Evolutionary conservation across 2,888 invertebrate genomes (phyloP).

Genomic region (Ophion ventricosus): DNA sequence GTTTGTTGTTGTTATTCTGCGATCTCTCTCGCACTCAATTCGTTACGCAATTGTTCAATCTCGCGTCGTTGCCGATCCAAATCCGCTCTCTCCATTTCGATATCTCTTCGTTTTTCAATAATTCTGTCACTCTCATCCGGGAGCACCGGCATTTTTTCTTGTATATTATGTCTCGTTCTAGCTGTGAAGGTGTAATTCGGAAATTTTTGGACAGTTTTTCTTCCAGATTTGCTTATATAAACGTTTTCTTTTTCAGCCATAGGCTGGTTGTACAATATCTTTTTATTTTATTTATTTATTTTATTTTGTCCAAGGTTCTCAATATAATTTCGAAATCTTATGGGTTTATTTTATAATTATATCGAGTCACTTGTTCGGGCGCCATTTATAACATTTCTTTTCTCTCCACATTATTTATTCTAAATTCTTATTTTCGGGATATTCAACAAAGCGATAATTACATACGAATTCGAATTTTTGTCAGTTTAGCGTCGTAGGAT

Average conservation of each 20-base stretch:
- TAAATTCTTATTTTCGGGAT: too few species aligned
- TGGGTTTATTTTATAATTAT: too few species aligned
- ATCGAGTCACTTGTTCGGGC: too few species aligned
- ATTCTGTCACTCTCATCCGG: neutral
- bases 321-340: too few species aligned
- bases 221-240: neutral
- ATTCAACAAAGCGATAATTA: too few species aligned
- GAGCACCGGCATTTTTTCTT: neutral
- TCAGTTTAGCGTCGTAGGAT: too few species aligned
- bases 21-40: neutral
- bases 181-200: neutral
- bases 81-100: neutral
- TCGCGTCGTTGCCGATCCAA: conserved; percentile 4
- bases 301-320: neutral
- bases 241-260: neutral
- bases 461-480: too few species aligned
- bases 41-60: neutral
- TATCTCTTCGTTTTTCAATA: neutral
- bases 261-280: too few species aligned
- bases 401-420: too few species aligned
- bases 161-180: neutral
- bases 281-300: too few species aligned
- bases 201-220: neutral
- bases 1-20: neutral
- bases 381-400: too few species aligned